A percentile compares a stretch with the other conserved stretches of the same genome.
phyloP scores from a whole-genome alignment of 2,797 vertebrate species.

The Harpagifer antarcticus region DNA sequence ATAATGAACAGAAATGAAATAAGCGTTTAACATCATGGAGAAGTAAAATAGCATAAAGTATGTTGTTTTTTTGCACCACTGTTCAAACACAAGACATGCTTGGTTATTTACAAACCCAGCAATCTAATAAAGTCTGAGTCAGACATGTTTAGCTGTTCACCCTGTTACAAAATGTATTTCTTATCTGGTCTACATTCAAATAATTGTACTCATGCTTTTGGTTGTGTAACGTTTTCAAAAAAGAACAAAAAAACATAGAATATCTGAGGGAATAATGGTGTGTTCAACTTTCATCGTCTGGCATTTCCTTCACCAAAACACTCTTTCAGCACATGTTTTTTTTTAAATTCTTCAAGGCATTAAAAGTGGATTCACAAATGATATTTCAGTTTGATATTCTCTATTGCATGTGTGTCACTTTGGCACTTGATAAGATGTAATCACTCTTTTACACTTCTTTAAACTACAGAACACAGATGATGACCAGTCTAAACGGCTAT shows the following conservation, averaged over 20 bases:
- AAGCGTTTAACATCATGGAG: conserved; percentile 30
- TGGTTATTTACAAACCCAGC: not conserved
- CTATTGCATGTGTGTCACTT: conserved; percentile 67
- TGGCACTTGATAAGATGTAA: conserved; percentile 72
- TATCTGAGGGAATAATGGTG: not conserved
- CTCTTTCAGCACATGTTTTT: not conserved
- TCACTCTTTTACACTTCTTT: conserved; percentile 54
- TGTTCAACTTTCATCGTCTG: not conserved
- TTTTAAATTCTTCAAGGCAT: conserved; percentile 14
- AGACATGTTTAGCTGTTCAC: conserved; percentile 19
- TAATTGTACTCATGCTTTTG: conserved; percentile 30
- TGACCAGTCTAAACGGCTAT: conserved; percentile 51
- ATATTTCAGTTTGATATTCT: conserved; percentile 50
- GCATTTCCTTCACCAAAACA: conserved; percentile 10
- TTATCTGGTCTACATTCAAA: conserved; percentile 24
- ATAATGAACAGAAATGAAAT: conserved; percentile 28
- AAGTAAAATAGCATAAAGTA: conserved; percentile 14
- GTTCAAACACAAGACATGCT: conserved; percentile 52
- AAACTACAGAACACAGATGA: conserved; percentile 66
- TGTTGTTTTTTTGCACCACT: conserved; percentile 29
- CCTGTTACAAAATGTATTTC: conserved; percentile 7
- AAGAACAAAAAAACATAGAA: not conserved
- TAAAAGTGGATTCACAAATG: conserved; percentile 34
- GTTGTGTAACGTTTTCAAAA: conserved; percentile 1
- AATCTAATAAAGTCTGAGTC: conserved; percentile 13